These are phyloP conservation scores for Bombus sibiricus DNA, from an alignment of 1,140 invertebrate genomes.

Conservation along the genomic window DNA sequence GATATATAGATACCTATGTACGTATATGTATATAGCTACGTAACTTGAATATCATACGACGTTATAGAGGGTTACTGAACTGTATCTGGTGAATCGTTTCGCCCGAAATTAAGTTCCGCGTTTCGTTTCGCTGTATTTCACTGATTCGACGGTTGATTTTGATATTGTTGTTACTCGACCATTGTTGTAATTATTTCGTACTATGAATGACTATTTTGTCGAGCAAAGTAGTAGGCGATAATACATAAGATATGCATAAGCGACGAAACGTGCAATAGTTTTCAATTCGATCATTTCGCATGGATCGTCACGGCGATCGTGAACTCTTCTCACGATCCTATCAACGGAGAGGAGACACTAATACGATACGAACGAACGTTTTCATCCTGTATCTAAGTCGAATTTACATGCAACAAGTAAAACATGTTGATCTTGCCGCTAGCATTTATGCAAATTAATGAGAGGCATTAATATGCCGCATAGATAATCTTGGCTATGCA, in stretches of 20 bases:
- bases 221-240: neutral
- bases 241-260: neutral
- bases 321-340: constrained; percentile 7
- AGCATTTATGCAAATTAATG: neutral
- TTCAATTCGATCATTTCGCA: neutral
- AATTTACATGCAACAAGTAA: constrained; percentile 48
- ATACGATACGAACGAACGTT: constrained; percentile 33
- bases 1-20: too few relatives aligned
- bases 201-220: neutral
- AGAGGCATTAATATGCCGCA: neutral
- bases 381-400: constrained; percentile 35
- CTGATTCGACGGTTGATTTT: neutral
- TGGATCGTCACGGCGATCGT: constrained; percentile 52
- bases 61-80: too few relatives aligned
- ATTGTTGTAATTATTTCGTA: constrained; percentile 2
- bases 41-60: too few relatives aligned
- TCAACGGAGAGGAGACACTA: constrained; percentile 26
- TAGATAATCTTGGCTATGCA: neutral
- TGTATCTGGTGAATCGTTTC: too few relatives aligned
- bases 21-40: too few relatives aligned
- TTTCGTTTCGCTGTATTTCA: neutral
- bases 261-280: constrained; percentile 36
- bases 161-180: constrained; percentile 18
- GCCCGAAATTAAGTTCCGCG: neutral
- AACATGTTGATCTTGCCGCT: neutral